Evolutionary conservation across 2,888 invertebrate genomes (phyloP).

Genomic region (Nemurella pictetii): DNA sequence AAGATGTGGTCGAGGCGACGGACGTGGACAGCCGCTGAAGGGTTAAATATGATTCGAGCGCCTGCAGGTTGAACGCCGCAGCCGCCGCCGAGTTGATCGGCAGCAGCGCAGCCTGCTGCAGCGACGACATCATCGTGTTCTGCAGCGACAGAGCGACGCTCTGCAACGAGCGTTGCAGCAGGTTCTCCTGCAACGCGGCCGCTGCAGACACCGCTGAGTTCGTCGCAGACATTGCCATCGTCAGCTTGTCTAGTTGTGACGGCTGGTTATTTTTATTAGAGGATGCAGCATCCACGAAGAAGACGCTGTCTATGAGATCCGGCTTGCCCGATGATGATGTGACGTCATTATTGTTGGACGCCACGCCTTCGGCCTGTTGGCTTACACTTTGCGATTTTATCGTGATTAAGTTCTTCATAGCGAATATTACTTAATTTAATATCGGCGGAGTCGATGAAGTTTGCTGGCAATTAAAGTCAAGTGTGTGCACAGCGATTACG

Average conservation of each 20-base stretch:
- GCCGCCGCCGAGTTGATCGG: conserved; percentile 84
- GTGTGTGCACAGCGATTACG: conserved; percentile 20
- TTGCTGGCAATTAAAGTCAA: neutral
- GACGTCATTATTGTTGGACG: conserved; percentile 12
- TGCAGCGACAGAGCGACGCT: conserved; percentile 80
- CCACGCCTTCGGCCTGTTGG: conserved; percentile 21
- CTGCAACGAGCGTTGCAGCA: conserved; percentile 62
- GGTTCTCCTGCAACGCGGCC: conserved; percentile 66
- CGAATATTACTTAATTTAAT: conserved; percentile 15
- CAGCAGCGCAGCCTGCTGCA: conserved; percentile 80
- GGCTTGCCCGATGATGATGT: conserved; percentile 19
- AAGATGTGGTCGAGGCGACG: conserved; percentile 36
- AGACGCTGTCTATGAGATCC: conserved; percentile 30
- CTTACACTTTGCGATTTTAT: neutral
- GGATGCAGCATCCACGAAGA: conserved; percentile 17
- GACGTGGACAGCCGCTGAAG: conserved; percentile 70
- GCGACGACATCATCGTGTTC: conserved; percentile 81
- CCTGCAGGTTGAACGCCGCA: conserved; percentile 81
- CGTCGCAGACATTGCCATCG: conserved; percentile 24
- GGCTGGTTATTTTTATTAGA: conserved; percentile 26
- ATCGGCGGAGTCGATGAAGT: neutral
- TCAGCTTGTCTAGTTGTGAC: conserved; percentile 25
- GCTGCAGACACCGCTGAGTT: conserved; percentile 42
- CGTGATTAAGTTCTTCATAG: conserved; percentile 27
- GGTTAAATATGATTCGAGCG: conserved; percentile 82